phyloP scores from a whole-genome alignment of 2,888 invertebrate species.

The Stenolophus ochropezus region DNA sequence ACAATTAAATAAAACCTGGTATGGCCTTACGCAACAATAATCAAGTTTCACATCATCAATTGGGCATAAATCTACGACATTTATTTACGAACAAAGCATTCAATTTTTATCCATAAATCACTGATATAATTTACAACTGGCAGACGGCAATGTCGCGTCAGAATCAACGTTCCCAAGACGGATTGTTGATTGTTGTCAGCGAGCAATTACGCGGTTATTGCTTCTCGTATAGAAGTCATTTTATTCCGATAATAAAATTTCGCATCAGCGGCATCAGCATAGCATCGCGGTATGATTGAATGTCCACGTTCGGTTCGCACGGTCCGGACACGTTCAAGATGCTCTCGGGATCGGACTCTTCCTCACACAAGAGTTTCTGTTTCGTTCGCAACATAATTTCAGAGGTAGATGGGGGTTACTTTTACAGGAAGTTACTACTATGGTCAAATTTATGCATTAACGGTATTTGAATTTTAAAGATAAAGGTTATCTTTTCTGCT shows the following conservation, averaged over 20 bases:
- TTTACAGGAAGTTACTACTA: too few relatives aligned
- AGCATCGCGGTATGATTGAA: constrained; percentile 5
- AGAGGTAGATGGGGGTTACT: too few relatives aligned
- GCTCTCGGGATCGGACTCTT: neutral
- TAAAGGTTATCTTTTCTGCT: too few relatives aligned
- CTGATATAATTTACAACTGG: neutral
- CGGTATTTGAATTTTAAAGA: too few relatives aligned
- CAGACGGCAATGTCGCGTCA: neutral
- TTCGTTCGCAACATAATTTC: neutral
- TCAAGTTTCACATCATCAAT: neutral
- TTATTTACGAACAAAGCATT: neutral
- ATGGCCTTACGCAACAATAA: neutral
- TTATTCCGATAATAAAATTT: constrained; percentile 36
- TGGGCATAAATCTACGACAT: neutral
- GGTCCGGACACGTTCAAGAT: constrained; percentile 30
- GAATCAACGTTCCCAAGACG: neutral
- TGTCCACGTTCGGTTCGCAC: constrained; percentile 29
- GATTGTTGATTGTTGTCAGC: neutral
- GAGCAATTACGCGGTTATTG: constrained; percentile 12
- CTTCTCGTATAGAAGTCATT: constrained; percentile 27
- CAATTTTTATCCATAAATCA: neutral
- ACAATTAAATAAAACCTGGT: neutral
- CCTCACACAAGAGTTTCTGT: neutral
- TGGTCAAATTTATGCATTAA: too few relatives aligned
- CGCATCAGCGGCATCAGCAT: neutral